Percentiles rank a stretch among this genome's conserved stretches.
Evolutionary conservation across 2,797 vertebrate species (phyloP).

Genomic region (Delichon dasypus): DNA sequence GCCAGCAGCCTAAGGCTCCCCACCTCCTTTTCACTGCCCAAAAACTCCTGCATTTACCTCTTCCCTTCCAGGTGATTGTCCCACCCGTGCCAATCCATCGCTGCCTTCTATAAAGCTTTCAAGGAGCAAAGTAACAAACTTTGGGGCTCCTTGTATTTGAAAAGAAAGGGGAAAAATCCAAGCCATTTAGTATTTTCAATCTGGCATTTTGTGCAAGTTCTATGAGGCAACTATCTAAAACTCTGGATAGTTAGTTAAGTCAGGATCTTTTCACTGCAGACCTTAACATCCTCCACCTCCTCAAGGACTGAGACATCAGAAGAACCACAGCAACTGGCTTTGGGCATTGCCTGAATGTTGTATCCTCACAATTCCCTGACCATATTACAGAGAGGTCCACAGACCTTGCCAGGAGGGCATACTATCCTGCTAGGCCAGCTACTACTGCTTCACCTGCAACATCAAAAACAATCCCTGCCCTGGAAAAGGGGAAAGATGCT

Average conservation of each 20-base stretch:
- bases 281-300: not conserved
- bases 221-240: not conserved
- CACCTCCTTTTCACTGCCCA: not conserved
- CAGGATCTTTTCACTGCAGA: not conserved
- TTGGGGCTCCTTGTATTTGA: not conserved
- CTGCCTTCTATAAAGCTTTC: not conserved
- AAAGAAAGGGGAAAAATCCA: not conserved
- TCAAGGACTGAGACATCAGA: not conserved
- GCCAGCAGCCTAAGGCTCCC: not conserved
- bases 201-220: not conserved
- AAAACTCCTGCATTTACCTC: not conserved
- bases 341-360: not conserved
- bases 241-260: not conserved
- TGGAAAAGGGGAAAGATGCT: not conserved
- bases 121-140: not conserved
- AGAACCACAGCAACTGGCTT: not conserved
- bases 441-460: not conserved
- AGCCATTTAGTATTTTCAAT: not conserved
- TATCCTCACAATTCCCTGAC: not conserved
- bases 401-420: not conserved
- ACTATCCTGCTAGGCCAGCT: not conserved
- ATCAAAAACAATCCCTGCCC: not conserved
- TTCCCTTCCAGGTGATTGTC: not conserved
- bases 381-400: not conserved
- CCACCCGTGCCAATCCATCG: not conserved